Evolutionary conservation across 2,113 vertebrate species (phyloP).

Genomic region (Cheilinus undulatus): DNA sequence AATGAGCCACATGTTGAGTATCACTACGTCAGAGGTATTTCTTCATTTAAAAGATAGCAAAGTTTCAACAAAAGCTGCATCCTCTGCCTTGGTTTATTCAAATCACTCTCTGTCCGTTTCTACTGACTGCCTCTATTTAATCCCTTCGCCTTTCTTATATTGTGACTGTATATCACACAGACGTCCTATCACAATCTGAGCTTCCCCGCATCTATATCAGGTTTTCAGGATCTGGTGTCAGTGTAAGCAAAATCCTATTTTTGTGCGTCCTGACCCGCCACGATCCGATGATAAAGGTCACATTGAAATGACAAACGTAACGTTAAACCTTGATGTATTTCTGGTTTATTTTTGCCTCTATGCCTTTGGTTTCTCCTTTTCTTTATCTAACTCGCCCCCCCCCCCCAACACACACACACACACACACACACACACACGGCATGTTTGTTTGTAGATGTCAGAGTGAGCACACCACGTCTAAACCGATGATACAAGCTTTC

Average conservation of each 20-base stretch:
- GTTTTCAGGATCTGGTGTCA: conserved; percentile 48
- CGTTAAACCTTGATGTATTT: conserved; percentile 65
- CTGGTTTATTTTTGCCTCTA: conserved; percentile 29
- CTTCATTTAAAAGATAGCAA: too few species aligned
- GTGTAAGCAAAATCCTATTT: conserved; percentile 66
- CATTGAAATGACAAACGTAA: conserved; percentile 69
- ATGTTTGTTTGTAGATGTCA: not conserved
- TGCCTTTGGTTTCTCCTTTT: conserved; percentile 56
- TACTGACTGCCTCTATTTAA: not conserved
- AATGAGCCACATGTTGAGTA: too few species aligned
- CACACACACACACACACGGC: not conserved
- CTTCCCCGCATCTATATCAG: conserved; percentile 38
- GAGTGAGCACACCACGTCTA: not conserved
- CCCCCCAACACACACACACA: not conserved
- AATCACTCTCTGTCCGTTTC: not conserved
- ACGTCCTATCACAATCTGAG: conserved; percentile 62
- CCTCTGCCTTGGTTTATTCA: not conserved
- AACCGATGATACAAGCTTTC: conserved; percentile 1
- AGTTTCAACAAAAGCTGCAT: not conserved
- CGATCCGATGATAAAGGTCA: conserved; percentile 72
- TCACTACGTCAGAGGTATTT: too few species aligned
- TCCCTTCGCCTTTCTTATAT: not conserved
- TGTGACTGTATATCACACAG: conserved; percentile 25
- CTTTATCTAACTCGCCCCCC: conserved; percentile 5
- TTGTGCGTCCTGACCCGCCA: conserved; percentile 40